These are phyloP conservation scores for Aix galericulata DNA, from an alignment of 2,113 vertebrate species.

Conservation along the genomic window DNA sequence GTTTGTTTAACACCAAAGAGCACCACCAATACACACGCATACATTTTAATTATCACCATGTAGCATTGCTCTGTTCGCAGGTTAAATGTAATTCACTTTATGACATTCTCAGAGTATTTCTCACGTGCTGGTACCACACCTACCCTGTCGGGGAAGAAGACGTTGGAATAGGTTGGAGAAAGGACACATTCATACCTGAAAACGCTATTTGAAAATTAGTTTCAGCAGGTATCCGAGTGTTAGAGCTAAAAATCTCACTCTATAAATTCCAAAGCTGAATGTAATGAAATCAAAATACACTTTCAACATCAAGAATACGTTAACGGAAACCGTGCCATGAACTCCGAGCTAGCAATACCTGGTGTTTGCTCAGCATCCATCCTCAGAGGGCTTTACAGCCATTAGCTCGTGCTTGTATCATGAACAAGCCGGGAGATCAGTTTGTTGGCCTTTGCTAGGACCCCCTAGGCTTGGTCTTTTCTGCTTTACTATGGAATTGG, in stretches of 20 bases:
- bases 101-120: background rate
- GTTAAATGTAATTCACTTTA: background rate
- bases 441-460: background rate
- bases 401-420: background rate
- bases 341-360: background rate
- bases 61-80: rapidly evolving
- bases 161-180: background rate
- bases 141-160: background rate
- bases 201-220: background rate
- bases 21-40: no score
- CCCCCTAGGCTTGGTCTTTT: background rate
- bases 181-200: background rate
- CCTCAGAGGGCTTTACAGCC: background rate
- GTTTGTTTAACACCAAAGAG: background rate
- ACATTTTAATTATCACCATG: background rate
- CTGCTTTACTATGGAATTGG: background rate
- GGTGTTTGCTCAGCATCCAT: background rate
- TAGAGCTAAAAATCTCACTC: background rate
- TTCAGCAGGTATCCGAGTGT: background rate
- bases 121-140: background rate
- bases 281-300: background rate
- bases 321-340: background rate
- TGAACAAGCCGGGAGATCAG: background rate
- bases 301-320: background rate
- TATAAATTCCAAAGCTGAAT: background rate